Percentiles rank a stretch among this genome's conserved stretches.
phyloP scores from a whole-genome alignment of 2,888 invertebrate genomes.

The Ditylenchus weischeri region DNA sequence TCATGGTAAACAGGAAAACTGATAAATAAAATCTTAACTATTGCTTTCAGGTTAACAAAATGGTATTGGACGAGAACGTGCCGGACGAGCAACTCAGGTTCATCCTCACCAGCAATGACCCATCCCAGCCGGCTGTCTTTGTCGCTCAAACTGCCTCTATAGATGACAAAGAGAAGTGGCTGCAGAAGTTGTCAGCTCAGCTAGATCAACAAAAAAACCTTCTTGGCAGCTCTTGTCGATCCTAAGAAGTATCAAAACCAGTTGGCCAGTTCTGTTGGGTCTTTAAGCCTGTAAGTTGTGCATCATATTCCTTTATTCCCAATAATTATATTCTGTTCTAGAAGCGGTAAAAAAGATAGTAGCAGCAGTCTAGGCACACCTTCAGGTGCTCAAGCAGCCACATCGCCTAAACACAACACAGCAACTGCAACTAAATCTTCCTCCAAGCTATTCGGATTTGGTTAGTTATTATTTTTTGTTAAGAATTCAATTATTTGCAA shows the following conservation, averaged over 20 bases:
- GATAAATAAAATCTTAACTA: not conserved
- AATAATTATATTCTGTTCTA: constrained; percentile 10
- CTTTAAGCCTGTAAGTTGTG: constrained; percentile 45
- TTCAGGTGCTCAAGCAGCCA: constrained; percentile 5
- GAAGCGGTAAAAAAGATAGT: constrained; percentile 28
- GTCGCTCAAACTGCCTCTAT: constrained; percentile 74
- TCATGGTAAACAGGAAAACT: constrained; percentile 71
- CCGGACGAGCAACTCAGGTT: constrained; percentile 72
- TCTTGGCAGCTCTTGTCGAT: constrained; percentile 88
- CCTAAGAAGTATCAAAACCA: constrained; percentile 64
- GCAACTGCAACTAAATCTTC: constrained; percentile 19
- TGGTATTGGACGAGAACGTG: constrained; percentile 66
- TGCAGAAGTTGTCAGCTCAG: constrained; percentile 72
- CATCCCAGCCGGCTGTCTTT: constrained; percentile 70
- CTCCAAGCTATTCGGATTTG: constrained; percentile 50
- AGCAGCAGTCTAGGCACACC: constrained; percentile 29
- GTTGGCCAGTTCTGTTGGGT: constrained; percentile 43
- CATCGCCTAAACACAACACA: constrained; percentile 23
- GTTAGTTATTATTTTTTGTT: constrained; percentile 30
- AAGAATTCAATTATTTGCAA: not conserved
- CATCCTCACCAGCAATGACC: constrained; percentile 71
- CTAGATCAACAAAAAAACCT: constrained; percentile 87
- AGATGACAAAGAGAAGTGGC: constrained; percentile 68
- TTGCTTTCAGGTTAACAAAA: constrained; percentile 81
- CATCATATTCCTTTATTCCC: too few species aligned